Evolutionary conservation across 64 coral and sea anemone genomes (phyloP).

Genomic region (Dendronephthya gigantea): DNA sequence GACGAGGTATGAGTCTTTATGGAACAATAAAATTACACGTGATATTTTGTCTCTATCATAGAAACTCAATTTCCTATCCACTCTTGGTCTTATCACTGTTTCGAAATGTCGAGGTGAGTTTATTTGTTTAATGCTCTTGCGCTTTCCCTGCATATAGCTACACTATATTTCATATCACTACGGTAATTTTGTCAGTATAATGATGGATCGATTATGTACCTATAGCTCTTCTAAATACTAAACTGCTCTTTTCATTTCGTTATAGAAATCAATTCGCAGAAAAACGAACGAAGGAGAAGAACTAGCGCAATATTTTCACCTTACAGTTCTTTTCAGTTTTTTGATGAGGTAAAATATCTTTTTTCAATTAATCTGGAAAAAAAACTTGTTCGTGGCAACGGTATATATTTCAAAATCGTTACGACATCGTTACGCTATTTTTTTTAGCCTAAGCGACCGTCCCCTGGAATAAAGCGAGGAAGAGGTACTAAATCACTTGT

Average conservation of each 20-base stretch:
- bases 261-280: slow-evolving; percentile 11
- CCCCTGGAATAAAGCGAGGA: neutral
- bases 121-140: neutral
- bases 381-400: too few species aligned
- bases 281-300: neutral
- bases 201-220: too few species aligned
- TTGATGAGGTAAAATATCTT: slow-evolving; percentile 12
- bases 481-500: neutral
- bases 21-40: too few species aligned
- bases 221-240: neutral
- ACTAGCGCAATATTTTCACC: slow-evolving; percentile 20
- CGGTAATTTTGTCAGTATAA: too few species aligned
- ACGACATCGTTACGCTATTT: neutral
- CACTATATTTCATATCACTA: too few species aligned
- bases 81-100: neutral
- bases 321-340: slow-evolving; percentile 6
- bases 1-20: too few species aligned
- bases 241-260: neutral
- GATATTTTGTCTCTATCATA: too few species aligned
- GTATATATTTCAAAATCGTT: too few species aligned
- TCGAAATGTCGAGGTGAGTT: neutral
- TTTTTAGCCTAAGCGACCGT: neutral
- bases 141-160: too few species aligned
- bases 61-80: neutral
- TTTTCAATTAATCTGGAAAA: too few species aligned